These are phyloP conservation scores for Chelidonichthys spinosus DNA, from an alignment of 2,797 vertebrate species.

Conservation along the genomic window DNA sequence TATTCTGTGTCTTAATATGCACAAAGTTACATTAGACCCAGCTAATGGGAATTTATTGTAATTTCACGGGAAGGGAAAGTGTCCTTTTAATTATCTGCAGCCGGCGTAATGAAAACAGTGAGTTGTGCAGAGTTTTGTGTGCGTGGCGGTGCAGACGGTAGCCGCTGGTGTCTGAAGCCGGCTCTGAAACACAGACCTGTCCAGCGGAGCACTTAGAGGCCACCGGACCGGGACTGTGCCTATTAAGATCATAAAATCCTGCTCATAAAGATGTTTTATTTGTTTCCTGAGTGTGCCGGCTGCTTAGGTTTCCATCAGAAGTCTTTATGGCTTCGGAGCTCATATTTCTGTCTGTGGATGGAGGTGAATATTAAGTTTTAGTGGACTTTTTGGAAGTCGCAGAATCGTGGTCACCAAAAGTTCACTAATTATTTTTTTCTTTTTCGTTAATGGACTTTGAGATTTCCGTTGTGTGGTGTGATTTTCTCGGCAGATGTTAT, in stretches of 20 bases:
- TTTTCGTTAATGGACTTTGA: background rate
- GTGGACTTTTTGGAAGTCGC: slow-evolving; percentile 63
- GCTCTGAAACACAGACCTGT: slow-evolving; percentile 59
- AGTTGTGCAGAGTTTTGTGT: slow-evolving; percentile 43
- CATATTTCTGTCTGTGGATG: slow-evolving; percentile 79
- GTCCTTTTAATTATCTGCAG: slow-evolving; percentile 47
- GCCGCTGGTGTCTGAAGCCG: slow-evolving; percentile 48
- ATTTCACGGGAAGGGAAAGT: slow-evolving; percentile 49
- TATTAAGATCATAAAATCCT: slow-evolving; percentile 77
- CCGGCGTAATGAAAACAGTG: slow-evolving; percentile 51
- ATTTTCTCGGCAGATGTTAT: background rate
- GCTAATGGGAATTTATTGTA: slow-evolving; percentile 62
- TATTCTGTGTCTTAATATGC: slow-evolving; percentile 26
- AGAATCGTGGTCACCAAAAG: slow-evolving; percentile 59
- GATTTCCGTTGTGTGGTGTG: background rate
- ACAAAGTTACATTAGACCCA: slow-evolving; percentile 18
- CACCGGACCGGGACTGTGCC: slow-evolving; percentile 63
- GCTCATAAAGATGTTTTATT: slow-evolving; percentile 85
- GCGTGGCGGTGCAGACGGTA: slow-evolving; percentile 41
- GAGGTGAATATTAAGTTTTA: slow-evolving; percentile 67
- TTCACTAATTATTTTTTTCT: slow-evolving; percentile 51
- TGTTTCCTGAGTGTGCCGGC: slow-evolving; percentile 82
- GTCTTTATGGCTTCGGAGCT: slow-evolving; percentile 76
- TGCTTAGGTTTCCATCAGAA: slow-evolving; percentile 82
- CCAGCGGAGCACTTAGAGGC: slow-evolving; percentile 75